Evolutionary conservation across 2,888 invertebrate species (phyloP), one percentile per base, ranked within the genome.

Genomic region (Lucinisca nassula): DNA sequence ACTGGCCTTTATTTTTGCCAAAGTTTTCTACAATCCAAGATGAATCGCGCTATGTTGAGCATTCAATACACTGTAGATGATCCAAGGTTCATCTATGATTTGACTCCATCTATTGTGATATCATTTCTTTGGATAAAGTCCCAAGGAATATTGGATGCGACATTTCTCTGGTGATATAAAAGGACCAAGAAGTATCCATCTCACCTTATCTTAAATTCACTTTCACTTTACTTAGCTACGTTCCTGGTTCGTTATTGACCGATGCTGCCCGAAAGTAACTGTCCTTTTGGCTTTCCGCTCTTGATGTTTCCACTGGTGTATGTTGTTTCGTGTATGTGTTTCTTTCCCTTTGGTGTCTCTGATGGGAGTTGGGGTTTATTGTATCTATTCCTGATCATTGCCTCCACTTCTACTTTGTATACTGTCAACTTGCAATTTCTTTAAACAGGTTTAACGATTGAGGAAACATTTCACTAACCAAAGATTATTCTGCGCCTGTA

Each of bases 41-140:
- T 55, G 55, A n/a, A 21, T 21, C 8, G 55, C 17, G 8, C 12
- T 55, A 55, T 55, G 8, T 21, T n/a, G n/a, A n/a, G n/a, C n/a
- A n/a, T n/a, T n/a, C n/a, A n/a, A n/a, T n/a, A n/a, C n/a, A 58
- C 61, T 27, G n/a, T 58, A n/a, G 61, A 14, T 58, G 61, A 14
- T 12, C 45, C 45, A 45, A 45, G 8, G 45, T 45, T 45, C 45
- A 27, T 58, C 27, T n/a, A 10, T n/a, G 24, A 58, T 58, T 58
- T 58, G 8, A n/a, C 10, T 14, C 24, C 61, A 27, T 58, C 61
- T 14, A 58, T 58, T 14, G 61, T 58, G 10, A 58, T n/a, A 24
- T 58, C n/a, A n/a, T 58, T 58, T n/a, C 61, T n/a, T 58, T 58
- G 61, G n/a, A 58, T 58, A 58, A 58, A 58, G n/a, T 58, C 27